Base-by-base conservation (phyloP, 1,140 invertebrate genomes). In the Bombus superbus region DNA sequence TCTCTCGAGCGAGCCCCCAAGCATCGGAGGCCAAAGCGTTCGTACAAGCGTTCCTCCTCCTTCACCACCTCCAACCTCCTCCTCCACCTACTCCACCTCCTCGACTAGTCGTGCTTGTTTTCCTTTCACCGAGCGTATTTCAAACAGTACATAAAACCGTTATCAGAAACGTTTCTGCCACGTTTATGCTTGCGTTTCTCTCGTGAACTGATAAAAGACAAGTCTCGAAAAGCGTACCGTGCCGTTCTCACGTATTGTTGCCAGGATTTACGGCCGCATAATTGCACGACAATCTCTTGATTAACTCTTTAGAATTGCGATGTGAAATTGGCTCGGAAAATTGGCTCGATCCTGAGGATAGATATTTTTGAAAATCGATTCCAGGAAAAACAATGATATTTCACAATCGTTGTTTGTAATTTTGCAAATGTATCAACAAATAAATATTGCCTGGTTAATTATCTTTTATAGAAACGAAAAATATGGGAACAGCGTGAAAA, bases 121-220 rank as follows among this genome's bases (percentile, higher is more conserved):
- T 53, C 73, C 73, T 75, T 75, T 75, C 73, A 75, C 42, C n/a
- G 42, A 25, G 44, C 53, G 44, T 53, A 53, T 75, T 53, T 75
- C 73, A 53, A n/a, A 75, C n/a, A 53, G 73, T 75, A 35, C 73
- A 53, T 75, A 75, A 75, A 75, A 75, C 73, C 44, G 73, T 53
- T 75, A 75, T 75, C 73, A 75, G 73, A 53, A 75, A 75, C 32
- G 73, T 44, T 75, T 35, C 73, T 53, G 9, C 73, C 44, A 32
- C 73, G 73, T 75, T 53, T 35, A 53, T 53, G 44, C 44, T 53
- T n/a, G 44, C 72, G 42, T 74, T 47, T 25, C 72, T 74, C 72
- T 11, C 73, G 32, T 35, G 38, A 32, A 53, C n/a, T 53, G 44
- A 75, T 53, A 75, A 35, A 75, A 32, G 42, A 8, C 47, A 25